Evolutionary conservation across 1,140 invertebrate genomes (phyloP), one percentile per base, ranked within the genome.

Genomic region (Colletes gigas): DNA sequence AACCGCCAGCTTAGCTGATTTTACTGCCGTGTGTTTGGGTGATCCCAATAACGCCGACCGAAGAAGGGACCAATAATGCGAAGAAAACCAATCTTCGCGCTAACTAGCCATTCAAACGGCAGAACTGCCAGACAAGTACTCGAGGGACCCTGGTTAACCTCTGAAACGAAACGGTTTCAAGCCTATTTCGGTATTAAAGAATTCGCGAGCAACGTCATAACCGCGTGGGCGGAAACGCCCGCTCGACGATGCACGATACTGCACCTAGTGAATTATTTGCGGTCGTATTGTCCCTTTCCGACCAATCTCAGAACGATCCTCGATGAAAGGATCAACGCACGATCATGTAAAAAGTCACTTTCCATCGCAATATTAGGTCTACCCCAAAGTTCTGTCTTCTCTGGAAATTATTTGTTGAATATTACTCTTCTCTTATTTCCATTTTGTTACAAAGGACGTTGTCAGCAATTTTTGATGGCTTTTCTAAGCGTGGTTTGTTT

Each of bases 1-100:
- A 93, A 93, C 93, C 92, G 89, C 87, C 91, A 90, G 90, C 91
- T 93, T 92, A 92, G 91, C 87, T 86, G 89, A 93, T 93, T 93
- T 93, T 93, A 93, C 90, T 91, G 89, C 90, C 88, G 83, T 77
- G 89, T 89, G 91, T 91, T 92, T 92, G 87, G 89, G 87, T 88
- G 90, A 91, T 90, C 86, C 89, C 87, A 92, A 92, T 93, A 92
- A 90, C 88, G 87, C 86, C 81, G 85, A 59, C 77, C 80, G 82
- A 76, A 80, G 87, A 87, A 88, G 85, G 85, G 87, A 87, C 89
- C 89, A 88, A 91, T 92, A 92, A 91, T 86, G 88, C 85, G 81
- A 88, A 87, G 86, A 87, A 88, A 93, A 91, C 89, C 92, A 92
- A 93, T 93, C 90, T 93, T 90, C 91, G 84, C 88, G 89, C 92